These are phyloP conservation scores for Odontocolon sp. DNA, from an alignment of 2,888 invertebrate genomes.

Conservation along the genomic window DNA sequence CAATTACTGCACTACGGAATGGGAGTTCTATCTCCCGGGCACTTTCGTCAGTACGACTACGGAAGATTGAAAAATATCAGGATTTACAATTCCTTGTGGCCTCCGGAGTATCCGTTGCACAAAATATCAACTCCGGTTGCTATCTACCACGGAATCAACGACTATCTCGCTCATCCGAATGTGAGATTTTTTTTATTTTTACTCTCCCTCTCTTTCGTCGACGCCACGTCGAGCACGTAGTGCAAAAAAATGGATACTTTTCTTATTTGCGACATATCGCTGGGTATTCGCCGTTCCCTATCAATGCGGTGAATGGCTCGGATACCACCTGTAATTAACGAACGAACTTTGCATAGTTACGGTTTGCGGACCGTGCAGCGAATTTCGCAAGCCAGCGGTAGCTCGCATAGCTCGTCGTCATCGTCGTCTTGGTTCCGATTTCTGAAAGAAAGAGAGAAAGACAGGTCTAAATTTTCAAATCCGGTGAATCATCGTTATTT, in stretches of 20 bases:
- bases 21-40: slow-evolving; percentile 1
- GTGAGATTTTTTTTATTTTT: slow-evolving; percentile 5
- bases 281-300: too few species aligned
- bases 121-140: slow-evolving; percentile 81
- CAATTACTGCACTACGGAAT: slow-evolving; percentile 38
- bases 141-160: slow-evolving; percentile 82
- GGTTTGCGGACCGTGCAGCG: neutral
- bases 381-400: slow-evolving; percentile 38
- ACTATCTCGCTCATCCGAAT: slow-evolving; percentile 81
- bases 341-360: too few species aligned
- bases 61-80: slow-evolving; percentile 72
- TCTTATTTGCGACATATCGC: too few species aligned
- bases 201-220: too few species aligned
- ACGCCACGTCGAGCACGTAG: neutral
- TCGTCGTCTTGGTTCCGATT: slow-evolving; percentile 10
- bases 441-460: too few species aligned
- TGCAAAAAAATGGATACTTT: neutral
- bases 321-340: slow-evolving; percentile 41
- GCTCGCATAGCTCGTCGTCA: slow-evolving; percentile 3
- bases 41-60: slow-evolving; percentile 71
- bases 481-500: neutral
- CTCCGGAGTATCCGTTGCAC: slow-evolving; percentile 81
- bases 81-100: slow-evolving; percentile 74
- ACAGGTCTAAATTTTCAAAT: too few species aligned
- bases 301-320: slow-evolving; percentile 40